These are phyloP conservation scores for Philereme vetulata DNA, from an alignment of 2,888 invertebrate genomes.

Conservation along the genomic window DNA sequence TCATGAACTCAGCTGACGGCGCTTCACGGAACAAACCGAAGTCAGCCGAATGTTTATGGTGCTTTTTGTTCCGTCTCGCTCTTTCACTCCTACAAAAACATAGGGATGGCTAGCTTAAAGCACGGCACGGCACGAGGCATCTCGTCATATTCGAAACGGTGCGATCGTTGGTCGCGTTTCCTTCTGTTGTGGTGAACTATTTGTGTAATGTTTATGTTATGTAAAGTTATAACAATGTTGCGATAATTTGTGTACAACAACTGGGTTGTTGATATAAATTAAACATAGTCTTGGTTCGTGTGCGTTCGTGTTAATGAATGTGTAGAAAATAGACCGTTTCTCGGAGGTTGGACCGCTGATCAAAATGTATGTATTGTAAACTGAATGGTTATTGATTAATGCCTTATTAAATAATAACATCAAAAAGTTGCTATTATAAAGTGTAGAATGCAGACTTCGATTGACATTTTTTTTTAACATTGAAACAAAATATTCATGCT, in stretches of 20 bases:
- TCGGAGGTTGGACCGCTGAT: slow-evolving; percentile 36
- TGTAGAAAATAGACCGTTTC: slow-evolving; percentile 42
- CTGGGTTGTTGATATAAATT: slow-evolving; percentile 47
- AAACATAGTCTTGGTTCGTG: slow-evolving; percentile 44
- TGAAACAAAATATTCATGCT: too few relatives aligned
- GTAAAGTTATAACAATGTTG: slow-evolving; percentile 57
- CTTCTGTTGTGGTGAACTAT: slow-evolving; percentile 41
- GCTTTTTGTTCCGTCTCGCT: slow-evolving; percentile 69
- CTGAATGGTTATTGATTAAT: neutral
- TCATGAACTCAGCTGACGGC: slow-evolving; percentile 55
- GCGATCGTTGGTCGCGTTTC: slow-evolving; percentile 15
- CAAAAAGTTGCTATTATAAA: neutral
- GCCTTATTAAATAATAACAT: neutral
- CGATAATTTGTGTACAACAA: slow-evolving; percentile 60
- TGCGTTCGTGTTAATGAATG: slow-evolving; percentile 45
- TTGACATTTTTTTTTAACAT: too few relatives aligned
- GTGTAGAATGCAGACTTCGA: too few relatives aligned
- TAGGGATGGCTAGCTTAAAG: slow-evolving; percentile 48
- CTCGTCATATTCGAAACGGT: slow-evolving; percentile 22
- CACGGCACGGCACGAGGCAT: slow-evolving; percentile 52
- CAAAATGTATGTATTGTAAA: slow-evolving; percentile 48
- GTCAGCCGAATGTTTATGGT: slow-evolving; percentile 70
- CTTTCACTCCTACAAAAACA: slow-evolving; percentile 69
- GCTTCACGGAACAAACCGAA: slow-evolving; percentile 65
- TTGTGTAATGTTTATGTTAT: slow-evolving; percentile 59